Conservation (phyloP, 2,888 invertebrate species). For the Eledone cirrhosa region DNA sequence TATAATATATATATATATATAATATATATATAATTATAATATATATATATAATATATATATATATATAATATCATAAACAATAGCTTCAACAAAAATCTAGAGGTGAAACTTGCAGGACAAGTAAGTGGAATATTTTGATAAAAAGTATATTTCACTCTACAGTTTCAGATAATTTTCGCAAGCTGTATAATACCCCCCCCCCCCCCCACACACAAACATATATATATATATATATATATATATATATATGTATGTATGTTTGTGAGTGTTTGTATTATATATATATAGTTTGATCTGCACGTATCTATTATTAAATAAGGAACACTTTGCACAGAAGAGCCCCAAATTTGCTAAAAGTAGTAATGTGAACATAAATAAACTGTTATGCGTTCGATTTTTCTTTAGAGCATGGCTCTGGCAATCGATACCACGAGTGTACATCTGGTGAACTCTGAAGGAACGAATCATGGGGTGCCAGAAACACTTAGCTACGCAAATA, state of each 20-base stretch:
- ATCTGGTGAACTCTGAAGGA: slow-evolving; percentile 48
- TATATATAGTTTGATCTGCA: not conserved
- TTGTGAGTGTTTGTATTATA: not conserved
- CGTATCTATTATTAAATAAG: too few species aligned
- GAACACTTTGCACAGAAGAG: too few species aligned
- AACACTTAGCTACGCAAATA: slow-evolving; percentile 36
- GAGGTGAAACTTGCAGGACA: too few species aligned
- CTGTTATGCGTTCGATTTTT: not conserved
- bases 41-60: too few species aligned
- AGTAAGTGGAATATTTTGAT: too few species aligned
- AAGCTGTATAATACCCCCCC: too few species aligned
- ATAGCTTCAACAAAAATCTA: too few species aligned
- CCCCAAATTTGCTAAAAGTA: not conserved
- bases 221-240: not conserved
- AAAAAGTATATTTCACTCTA: too few species aligned
- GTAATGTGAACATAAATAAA: not conserved
- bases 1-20: too few species aligned
- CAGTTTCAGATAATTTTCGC: too few species aligned
- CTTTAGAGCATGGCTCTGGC: slow-evolving; percentile 50
- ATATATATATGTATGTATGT: not conserved
- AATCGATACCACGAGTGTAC: slow-evolving; percentile 54
- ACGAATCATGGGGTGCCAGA: slow-evolving; percentile 40
- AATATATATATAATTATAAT: too few species aligned
- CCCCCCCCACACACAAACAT: not conserved
- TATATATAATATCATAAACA: too few species aligned